Evolutionary conservation across 2,797 vertebrate species (phyloP), one percentile per base, ranked within the genome.

Genomic region (Pangasius sanitwongsei): DNA sequence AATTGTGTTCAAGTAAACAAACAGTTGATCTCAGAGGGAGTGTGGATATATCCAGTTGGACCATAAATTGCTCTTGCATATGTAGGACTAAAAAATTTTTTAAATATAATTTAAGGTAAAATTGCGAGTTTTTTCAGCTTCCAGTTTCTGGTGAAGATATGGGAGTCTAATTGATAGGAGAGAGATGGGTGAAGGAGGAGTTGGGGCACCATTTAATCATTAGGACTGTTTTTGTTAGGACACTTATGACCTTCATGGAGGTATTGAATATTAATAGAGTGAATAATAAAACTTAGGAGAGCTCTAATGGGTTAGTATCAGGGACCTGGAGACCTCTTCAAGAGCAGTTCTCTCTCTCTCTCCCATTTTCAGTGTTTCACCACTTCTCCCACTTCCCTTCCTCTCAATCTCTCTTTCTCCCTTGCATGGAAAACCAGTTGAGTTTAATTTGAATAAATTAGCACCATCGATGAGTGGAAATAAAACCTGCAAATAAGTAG

Each of bases 221-320:
- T 90, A 90, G 69, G 53, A 65, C 89, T 86, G 89, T 92, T 92
- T 93, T 83, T 83, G 59, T 65, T 92, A 89, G 88, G 85, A 88
- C 90, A 88, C 59, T 75, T 87, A 34, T 82, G 86, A 90, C 92
- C 91, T 91, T 86, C 87, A 74, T 72, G 87, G 89, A 91, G 86
- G 77, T 91, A 87, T 90, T 93, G 88, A 92, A 92, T 93, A 92
- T 92, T 93, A 92, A 93, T 92, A 88, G 86, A 85, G 88, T 89
- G 90, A 91, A 91, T 91, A 91, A 91, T 89, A 90, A 91, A 92
- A 92, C 92, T 91, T 91, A 92, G 78, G 91, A 93, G 89, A 91
- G 91, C 88, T 89, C 90, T 92, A 92, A 92, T 92, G 91, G 91
- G 86, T 87, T 88, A 86, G 25, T 91, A 90, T 86, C 69, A 48